Percentiles rank a stretch among this genome's conserved stretches.
Evolutionary conservation across 1,140 invertebrate genomes (phyloP).

Genomic region (Aleiodes sp.): DNA sequence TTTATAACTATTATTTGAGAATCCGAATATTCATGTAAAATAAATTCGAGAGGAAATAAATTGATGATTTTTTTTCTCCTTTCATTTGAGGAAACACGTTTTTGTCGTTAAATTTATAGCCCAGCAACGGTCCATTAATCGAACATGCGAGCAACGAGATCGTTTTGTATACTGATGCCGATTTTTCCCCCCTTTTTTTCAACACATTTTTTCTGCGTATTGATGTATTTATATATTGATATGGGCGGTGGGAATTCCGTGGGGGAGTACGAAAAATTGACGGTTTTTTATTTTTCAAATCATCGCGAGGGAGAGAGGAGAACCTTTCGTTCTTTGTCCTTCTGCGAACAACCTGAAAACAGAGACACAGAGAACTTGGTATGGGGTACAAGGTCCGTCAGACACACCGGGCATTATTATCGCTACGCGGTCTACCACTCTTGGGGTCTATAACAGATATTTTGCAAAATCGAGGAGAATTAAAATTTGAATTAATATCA

Average conservation of each 20-base stretch:
- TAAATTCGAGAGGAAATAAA: neutral
- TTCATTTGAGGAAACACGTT: neutral
- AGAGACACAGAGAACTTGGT: neutral
- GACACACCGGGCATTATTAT: constrained; percentile 15
- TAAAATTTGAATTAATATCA: neutral
- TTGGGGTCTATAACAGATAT: neutral
- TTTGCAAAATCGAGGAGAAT: neutral
- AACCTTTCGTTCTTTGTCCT: constrained; percentile 20
- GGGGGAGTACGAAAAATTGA: neutral
- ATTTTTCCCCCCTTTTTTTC: constrained; percentile 3
- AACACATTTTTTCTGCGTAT: neutral
- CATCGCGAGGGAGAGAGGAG: neutral
- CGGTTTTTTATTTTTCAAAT: constrained; percentile 17
- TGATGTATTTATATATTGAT: neutral
- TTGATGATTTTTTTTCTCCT: neutral
- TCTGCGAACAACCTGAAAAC: constrained; percentile 6
- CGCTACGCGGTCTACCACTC: constrained; percentile 25
- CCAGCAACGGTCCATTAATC: neutral
- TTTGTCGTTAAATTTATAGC: constrained; percentile 1
- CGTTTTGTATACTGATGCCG: constrained; percentile 9
- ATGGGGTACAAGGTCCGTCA: constrained; percentile 27
- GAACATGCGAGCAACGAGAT: constrained; percentile 3
- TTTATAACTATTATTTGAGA: too few relatives aligned
- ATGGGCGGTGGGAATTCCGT: neutral
- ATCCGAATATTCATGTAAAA: neutral